phyloP scores from a whole-genome alignment of 2,797 vertebrate species.

The Microctenopoma stevenorrisi region DNA sequence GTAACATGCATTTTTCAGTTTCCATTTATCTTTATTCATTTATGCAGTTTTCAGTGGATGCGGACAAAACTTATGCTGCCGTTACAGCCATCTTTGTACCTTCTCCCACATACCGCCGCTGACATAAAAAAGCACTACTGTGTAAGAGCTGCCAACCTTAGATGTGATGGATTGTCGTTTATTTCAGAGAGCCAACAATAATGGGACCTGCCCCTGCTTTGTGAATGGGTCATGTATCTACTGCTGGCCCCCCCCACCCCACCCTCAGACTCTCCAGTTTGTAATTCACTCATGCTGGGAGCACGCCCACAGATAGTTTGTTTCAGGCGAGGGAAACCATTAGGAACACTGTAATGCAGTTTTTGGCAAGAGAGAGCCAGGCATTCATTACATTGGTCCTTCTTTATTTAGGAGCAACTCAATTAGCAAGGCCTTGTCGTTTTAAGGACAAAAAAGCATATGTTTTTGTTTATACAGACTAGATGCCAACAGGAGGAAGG shows the following conservation, averaged over 20 bases:
- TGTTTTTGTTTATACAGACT: conserved; percentile 12
- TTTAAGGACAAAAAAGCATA: conserved; percentile 57
- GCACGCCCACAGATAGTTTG: conserved; percentile 44
- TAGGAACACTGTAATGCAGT: conserved; percentile 70
- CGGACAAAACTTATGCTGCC: neutral
- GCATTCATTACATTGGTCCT: conserved; percentile 61
- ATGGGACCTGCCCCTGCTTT: conserved; percentile 32
- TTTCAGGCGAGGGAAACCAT: conserved; percentile 57
- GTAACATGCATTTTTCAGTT: neutral
- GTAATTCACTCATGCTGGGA: conserved; percentile 52
- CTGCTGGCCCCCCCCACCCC: neutral
- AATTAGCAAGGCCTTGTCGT: conserved; percentile 65
- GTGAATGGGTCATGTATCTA: conserved; percentile 48
- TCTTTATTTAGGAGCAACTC: conserved; percentile 72
- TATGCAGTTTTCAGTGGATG: neutral
- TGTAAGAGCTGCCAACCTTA: conserved; percentile 45
- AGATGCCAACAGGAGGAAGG: conserved; percentile 19
- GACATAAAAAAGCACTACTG: conserved; percentile 19
- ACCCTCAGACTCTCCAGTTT: conserved; percentile 9
- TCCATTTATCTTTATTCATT: neutral
- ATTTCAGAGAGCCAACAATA: conserved; percentile 49
- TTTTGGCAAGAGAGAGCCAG: conserved; percentile 62
- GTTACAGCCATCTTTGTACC: neutral
- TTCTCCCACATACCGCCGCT: conserved; percentile 14
- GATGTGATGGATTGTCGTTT: conserved; percentile 48